Percentiles rank a stretch among this genome's conserved stretches.
Evolutionary conservation across 2,113 vertebrate genomes (phyloP).

Genomic region (Prunella fulvescens): DNA sequence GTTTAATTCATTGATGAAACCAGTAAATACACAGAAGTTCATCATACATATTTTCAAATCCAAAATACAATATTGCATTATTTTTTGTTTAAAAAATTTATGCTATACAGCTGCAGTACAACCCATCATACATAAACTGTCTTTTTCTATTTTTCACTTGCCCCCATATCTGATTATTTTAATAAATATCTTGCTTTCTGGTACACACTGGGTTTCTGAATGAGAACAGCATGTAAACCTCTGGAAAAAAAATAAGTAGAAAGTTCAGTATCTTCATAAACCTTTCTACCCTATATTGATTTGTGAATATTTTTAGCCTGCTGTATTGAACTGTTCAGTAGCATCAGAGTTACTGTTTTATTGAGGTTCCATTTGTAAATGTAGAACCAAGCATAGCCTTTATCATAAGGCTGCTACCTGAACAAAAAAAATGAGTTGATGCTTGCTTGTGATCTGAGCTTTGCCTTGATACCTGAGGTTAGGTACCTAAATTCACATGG

Average conservation of each 20-base stretch:
- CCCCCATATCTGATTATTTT: not conserved
- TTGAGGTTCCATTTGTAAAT: not conserved
- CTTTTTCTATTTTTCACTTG: not conserved
- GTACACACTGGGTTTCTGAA: not conserved
- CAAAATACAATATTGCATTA: not conserved
- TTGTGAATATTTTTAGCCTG: slow-evolving; percentile 4
- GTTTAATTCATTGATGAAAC: not conserved
- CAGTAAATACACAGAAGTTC: not conserved
- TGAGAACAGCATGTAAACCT: not conserved
- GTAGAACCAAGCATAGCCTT: not conserved
- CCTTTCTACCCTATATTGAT: not conserved
- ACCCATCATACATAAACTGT: not conserved
- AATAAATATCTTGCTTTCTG: not conserved
- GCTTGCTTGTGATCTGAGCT: not conserved
- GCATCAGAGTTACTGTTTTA: not conserved
- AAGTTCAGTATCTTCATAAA: not conserved
- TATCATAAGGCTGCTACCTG: not conserved
- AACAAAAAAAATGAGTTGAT: not conserved
- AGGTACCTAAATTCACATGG: not conserved
- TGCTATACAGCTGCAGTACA: not conserved
- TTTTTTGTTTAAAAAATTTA: not conserved
- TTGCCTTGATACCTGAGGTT: not conserved
- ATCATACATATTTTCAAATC: not conserved
- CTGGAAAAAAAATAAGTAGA: not conserved
- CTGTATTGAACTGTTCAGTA: not conserved